Evolutionary conservation across 2,113 vertebrate genomes (phyloP).

Genomic region (Rhodinocichla rosea): DNA sequence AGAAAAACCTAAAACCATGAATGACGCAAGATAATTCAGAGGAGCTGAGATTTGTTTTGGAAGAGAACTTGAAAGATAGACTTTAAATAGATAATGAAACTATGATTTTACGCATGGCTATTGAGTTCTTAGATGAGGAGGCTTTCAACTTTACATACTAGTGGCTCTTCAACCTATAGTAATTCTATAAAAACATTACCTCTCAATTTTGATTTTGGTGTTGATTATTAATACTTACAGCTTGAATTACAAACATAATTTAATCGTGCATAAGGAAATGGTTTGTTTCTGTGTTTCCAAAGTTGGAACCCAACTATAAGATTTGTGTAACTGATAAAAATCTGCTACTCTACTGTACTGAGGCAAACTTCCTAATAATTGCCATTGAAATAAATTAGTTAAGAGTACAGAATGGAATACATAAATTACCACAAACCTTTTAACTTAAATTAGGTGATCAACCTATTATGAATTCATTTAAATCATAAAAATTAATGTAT

Average conservation of each 20-base stretch:
- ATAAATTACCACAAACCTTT: neutral
- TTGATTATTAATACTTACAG: neutral
- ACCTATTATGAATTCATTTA: neutral
- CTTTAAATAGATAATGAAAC: neutral
- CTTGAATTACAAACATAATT: neutral
- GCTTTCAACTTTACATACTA: neutral
- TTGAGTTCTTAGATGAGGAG: neutral
- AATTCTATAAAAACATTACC: neutral
- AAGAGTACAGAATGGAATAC: neutral
- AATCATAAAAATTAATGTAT: neutral
- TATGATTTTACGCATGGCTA: neutral
- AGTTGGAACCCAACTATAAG: neutral
- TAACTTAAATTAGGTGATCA: neutral
- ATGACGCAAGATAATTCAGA: neutral
- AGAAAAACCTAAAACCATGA: neutral
- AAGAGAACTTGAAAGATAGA: neutral
- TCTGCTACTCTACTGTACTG: neutral
- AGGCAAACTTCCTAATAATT: neutral
- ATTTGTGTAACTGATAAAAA: neutral
- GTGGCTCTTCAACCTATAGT: neutral
- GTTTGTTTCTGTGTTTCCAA: neutral
- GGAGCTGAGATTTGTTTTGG: neutral
- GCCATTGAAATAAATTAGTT: neutral
- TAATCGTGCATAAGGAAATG: neutral
- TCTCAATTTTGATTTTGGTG: neutral